These are phyloP conservation scores for Pseudolaguvia tuberculata DNA, from an alignment of 2,113 vertebrate genomes.

Conservation along the genomic window DNA sequence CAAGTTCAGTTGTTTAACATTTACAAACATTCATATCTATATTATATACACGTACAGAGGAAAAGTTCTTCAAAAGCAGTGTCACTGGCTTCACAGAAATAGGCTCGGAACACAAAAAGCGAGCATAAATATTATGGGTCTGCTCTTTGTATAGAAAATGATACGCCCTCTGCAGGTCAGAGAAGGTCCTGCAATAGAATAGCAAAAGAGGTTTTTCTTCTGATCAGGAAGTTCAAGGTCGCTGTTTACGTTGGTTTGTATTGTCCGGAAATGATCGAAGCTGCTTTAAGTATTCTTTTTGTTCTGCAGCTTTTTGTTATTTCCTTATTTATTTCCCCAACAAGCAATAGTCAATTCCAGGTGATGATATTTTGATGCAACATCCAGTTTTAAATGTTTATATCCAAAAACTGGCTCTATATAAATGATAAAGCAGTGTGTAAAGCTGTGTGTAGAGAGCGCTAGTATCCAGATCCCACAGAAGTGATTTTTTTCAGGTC, in stretches of 20 bases:
- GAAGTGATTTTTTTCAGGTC: neutral
- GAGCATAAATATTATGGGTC: slow-evolving; percentile 65
- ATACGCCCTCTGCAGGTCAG: slow-evolving; percentile 65
- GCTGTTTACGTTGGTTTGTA: slow-evolving; percentile 40
- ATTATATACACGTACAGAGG: slow-evolving; percentile 60
- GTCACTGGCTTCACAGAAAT: slow-evolving; percentile 60
- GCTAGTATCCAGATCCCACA: neutral
- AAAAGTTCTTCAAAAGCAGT: slow-evolving; percentile 65
- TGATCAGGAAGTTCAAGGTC: slow-evolving; percentile 51
- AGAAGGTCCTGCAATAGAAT: slow-evolving; percentile 69
- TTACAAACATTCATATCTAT: slow-evolving; percentile 67
- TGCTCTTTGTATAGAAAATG: slow-evolving; percentile 73
- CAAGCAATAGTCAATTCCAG: slow-evolving; percentile 1
- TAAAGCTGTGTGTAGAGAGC: neutral
- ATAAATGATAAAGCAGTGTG: neutral
- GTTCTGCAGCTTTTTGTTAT: neutral
- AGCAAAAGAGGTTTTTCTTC: slow-evolving; percentile 61
- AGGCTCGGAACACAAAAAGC: slow-evolving; percentile 61
- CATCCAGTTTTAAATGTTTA: neutral
- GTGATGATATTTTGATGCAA: slow-evolving; percentile 2
- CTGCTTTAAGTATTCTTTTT: neutral
- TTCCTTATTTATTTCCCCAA: neutral
- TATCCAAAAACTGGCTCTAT: neutral
- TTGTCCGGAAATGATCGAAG: slow-evolving; percentile 4
- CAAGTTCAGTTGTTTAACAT: slow-evolving; percentile 51